A percentile compares a stretch with the other conserved stretches of the same genome.
Evolutionary conservation across 2,888 invertebrate species (phyloP).

Genomic region (Andrena fulva): DNA sequence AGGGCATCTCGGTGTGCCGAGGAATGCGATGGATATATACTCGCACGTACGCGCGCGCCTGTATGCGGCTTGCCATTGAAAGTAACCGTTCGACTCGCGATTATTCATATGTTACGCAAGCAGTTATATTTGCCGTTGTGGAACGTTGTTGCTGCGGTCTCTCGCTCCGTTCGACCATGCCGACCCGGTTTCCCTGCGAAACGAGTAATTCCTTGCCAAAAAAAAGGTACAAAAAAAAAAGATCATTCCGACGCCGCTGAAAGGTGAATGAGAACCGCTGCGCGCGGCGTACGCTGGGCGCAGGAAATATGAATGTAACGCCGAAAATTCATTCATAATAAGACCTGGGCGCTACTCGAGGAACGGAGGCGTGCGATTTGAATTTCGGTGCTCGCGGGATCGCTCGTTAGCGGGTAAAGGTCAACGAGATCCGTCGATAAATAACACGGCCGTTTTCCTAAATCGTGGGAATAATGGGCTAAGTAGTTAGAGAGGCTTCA

Average conservation of each 20-base stretch:
- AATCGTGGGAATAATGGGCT: constrained; percentile 45
- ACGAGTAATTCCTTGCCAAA: too few species aligned
- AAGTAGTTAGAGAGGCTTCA: constrained; percentile 7
- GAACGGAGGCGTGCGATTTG: constrained; percentile 42
- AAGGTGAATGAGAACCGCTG: constrained; percentile 69
- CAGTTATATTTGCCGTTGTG: constrained; percentile 31
- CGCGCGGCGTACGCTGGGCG: constrained; percentile 61
- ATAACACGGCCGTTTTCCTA: constrained; percentile 45
- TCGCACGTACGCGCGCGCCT: constrained; percentile 10
- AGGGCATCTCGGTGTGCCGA: constrained; percentile 54
- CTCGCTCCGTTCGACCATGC: constrained; percentile 10
- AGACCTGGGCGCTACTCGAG: constrained; percentile 3
- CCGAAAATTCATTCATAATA: constrained; percentile 80
- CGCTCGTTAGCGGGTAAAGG: constrained; percentile 22
- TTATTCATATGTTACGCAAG: constrained; percentile 56
- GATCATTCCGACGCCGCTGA: neutral
- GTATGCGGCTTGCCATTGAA: constrained; percentile 44
- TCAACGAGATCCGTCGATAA: constrained; percentile 39
- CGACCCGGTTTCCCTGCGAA: too few species aligned
- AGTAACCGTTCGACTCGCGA: constrained; percentile 48
- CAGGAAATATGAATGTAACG: constrained; percentile 78
- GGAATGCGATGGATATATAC: constrained; percentile 63
- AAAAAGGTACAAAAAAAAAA: neutral
- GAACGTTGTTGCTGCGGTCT: constrained; percentile 11
- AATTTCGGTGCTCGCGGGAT: constrained; percentile 24